Base-by-base conservation (phyloP, 1,140 invertebrate genomes). In the Drosophila triauraria region DNA sequence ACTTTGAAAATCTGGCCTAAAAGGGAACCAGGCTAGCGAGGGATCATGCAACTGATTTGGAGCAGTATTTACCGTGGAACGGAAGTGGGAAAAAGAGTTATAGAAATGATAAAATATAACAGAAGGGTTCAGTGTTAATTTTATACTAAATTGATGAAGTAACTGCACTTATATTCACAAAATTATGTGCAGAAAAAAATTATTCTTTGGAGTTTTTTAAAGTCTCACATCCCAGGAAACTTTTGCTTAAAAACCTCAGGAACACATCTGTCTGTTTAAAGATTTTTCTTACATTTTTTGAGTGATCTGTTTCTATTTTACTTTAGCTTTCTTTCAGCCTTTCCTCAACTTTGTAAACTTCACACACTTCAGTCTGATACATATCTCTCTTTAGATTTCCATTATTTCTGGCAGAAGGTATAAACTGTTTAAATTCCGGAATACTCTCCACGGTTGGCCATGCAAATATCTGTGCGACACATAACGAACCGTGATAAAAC, bases 381-480 rank as follows among this genome's bases (percentile, higher is more conserved):
- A 35, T 9, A 10, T 35, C 27, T 20, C 8, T 46, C n/a, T n/a
- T n/a, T 25, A 69, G 44, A 44, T 40, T 50, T 35, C 9, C 15
- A 44, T 61, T 61, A 35, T 10, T 35, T 64, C 46, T 38, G 10
- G 32, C 32, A 12, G 32, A 35, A 35, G 32, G 9, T 3, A 35
- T 35, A 35, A 35, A 3, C 8, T 40, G 40, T 56, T 56, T 40
- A 1, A 56, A n/a, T n/a, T 56, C 40, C 0, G 47, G 47, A 3
- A 42, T 12, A 6, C 40, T 8, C 48, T 9, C 43, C 65, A 59
- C 51, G 48, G 57, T 63, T 47, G 63, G 65, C 27, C 42, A 65
- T 82, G 79, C 74, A 78, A 82, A 81, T 65, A 47, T 81, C 65
- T 44, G 61, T 46, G 42, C 51, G 43, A 27, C 58, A 42, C 40